Percentiles rank a stretch among this genome's conserved stretches.
phyloP scores from a whole-genome alignment of 2,888 invertebrate species.

The Halocaridina rubra region DNA sequence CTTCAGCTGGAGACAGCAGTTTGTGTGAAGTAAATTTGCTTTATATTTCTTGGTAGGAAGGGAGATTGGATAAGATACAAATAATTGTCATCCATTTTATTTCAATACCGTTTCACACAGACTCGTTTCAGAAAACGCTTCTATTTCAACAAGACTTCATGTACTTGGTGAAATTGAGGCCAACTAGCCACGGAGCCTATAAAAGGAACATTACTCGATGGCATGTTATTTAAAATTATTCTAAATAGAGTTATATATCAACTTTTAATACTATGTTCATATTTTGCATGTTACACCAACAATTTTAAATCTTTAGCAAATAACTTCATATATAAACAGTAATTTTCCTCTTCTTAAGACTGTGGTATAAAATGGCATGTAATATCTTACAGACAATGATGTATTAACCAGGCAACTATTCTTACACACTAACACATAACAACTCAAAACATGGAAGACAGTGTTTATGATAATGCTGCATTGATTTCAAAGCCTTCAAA shows the following conservation, averaged over 20 bases:
- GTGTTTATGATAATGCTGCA: too few relatives aligned
- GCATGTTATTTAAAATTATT: not conserved
- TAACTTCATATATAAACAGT: too few relatives aligned
- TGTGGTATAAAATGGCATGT: constrained; percentile 27
- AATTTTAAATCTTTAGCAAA: too few relatives aligned
- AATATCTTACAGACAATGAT: constrained; percentile 38
- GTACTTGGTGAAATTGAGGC: not conserved
- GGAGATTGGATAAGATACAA: not conserved
- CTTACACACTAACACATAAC: constrained; percentile 45
- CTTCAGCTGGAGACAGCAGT: too few relatives aligned
- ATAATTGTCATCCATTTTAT: constrained; percentile 37
- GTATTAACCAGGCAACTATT: constrained; percentile 32
- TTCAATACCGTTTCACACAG: constrained; percentile 50
- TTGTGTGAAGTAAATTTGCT: too few relatives aligned
- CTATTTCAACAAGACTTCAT: constrained; percentile 1
- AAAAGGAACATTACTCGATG: constrained; percentile 38
- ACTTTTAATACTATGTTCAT: not conserved
- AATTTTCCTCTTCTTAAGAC: constrained; percentile 31
- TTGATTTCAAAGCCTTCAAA: too few relatives aligned
- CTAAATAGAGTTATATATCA: not conserved
- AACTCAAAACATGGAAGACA: constrained; percentile 40
- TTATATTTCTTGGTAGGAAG: not conserved
- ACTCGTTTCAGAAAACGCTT: constrained; percentile 30
- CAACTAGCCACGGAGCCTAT: constrained; percentile 36
- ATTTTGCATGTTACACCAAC: not conserved